A percentile compares a stretch with the other conserved stretches of the same genome.
phyloP scores from a whole-genome alignment of 1,140 invertebrate species.

The Bombus difficillimus region DNA sequence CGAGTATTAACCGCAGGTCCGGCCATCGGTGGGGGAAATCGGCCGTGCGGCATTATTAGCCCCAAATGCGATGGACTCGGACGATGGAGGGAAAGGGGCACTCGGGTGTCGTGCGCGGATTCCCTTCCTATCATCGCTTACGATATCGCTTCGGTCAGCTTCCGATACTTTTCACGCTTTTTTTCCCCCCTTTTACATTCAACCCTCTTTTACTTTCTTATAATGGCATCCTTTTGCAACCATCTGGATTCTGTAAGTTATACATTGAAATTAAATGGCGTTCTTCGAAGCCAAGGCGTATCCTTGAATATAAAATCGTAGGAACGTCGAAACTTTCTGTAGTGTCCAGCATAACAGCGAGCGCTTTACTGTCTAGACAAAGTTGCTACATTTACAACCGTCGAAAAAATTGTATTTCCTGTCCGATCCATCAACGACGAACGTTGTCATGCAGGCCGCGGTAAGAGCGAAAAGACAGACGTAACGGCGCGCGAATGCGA shows the following conservation, averaged over 20 bases:
- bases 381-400: background rate
- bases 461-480: conserved; percentile 14
- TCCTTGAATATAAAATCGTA: no score
- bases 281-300: no score
- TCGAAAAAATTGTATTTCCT: background rate
- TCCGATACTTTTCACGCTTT: conserved; percentile 18
- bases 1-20: conserved; percentile 83
- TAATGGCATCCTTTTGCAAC: no score
- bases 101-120: conserved; percentile 48
- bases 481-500: background rate
- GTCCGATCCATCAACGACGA: conserved; percentile 11
- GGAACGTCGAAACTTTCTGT: no score
- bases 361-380: background rate
- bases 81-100: conserved; percentile 13
- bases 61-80: conserved; percentile 81
- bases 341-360: background rate
- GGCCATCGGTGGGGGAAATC: conserved; percentile 72
- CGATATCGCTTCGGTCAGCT: conserved; percentile 3
- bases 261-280: background rate
- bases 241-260: background rate
- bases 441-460: background rate
- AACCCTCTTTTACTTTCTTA: background rate
- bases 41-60: conserved; percentile 80
- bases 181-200: background rate
- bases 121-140: conserved; percentile 35